Percentiles rank a stretch among this genome's conserved stretches.
Evolutionary conservation across 2,113 vertebrate genomes (phyloP).

Genomic region (Hippolais icterina): DNA sequence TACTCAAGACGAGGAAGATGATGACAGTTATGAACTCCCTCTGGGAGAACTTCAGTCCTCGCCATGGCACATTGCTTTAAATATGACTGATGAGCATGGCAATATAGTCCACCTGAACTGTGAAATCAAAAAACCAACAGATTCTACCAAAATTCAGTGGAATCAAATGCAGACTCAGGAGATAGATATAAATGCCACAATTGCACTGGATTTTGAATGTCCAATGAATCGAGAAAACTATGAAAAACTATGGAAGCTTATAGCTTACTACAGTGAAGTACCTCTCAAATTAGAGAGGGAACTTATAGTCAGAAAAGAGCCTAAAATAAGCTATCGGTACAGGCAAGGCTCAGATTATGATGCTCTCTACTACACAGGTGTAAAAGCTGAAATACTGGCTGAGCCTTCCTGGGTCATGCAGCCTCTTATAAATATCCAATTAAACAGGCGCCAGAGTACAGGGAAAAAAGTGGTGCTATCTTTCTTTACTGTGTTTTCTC

Average conservation of each 20-base stretch:
- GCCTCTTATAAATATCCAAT: conserved; percentile 76
- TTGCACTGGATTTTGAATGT: conserved; percentile 81
- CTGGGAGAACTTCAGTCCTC: conserved; percentile 61
- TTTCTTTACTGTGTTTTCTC: conserved; percentile 65
- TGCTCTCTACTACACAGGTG: conserved; percentile 86
- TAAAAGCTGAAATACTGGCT: conserved; percentile 78
- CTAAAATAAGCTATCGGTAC: conserved; percentile 75
- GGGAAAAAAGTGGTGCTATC: conserved; percentile 76
- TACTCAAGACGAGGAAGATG: conserved; percentile 51
- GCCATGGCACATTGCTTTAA: conserved; percentile 79
- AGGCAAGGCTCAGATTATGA: conserved; percentile 80
- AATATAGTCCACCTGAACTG: conserved; percentile 84
- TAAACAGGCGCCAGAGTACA: conserved; percentile 83
- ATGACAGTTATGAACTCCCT: conserved; percentile 11
- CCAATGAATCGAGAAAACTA: conserved; percentile 82
- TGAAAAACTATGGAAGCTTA: conserved; percentile 87
- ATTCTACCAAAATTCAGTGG: conserved; percentile 66
- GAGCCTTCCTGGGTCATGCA: conserved; percentile 88
- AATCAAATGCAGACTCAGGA: conserved; percentile 72
- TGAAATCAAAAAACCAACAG: conserved; percentile 63
- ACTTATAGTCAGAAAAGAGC: conserved; percentile 58
- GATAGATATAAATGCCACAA: conserved; percentile 75
- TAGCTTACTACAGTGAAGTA: conserved; percentile 90
- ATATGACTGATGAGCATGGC: conserved; percentile 87
- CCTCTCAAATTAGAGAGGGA: conserved; percentile 82